Conservation (phyloP, 2,888 invertebrate species). For the Syritta pipiens region DNA sequence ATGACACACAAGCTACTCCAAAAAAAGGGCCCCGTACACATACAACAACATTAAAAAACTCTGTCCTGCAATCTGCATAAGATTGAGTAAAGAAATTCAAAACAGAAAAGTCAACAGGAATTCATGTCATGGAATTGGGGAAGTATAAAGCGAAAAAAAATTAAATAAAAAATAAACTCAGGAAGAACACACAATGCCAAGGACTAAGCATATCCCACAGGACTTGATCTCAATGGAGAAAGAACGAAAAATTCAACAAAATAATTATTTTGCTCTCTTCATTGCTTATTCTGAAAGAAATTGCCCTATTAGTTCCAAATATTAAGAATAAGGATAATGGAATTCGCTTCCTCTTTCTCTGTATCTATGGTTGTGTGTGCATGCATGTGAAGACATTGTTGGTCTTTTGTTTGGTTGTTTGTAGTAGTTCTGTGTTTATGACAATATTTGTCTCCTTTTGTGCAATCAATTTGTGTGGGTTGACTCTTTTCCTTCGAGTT, state of each 20-base stretch:
- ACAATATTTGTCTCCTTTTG: conserved; percentile 4
- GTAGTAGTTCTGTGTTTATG: conserved; percentile 6
- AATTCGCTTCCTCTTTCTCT: background rate
- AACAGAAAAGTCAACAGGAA: conserved; percentile 4
- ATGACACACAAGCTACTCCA: no score
- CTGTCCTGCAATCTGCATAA: conserved; percentile 18
- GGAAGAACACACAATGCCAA: background rate
- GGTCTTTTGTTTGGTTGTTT: conserved; percentile 13
- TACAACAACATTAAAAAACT: conserved; percentile 6
- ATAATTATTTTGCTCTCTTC: conserved; percentile 44
- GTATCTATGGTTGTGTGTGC: background rate
- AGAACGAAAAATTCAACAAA: background rate
- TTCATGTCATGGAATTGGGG: background rate
- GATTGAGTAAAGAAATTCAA: conserved; percentile 18
- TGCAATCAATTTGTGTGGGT: background rate
- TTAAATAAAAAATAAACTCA: conserved; percentile 4
- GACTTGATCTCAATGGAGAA: background rate
- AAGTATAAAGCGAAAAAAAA: background rate
- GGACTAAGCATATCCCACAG: background rate
- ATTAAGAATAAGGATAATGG: conserved; percentile 55
- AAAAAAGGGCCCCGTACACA: no score
- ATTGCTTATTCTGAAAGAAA: conserved; percentile 57
- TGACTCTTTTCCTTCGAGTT: background rate
- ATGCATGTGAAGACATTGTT: background rate
- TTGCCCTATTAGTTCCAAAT: conserved; percentile 58